These are phyloP conservation scores for Hippocampus zosterae DNA, from an alignment of 2,113 vertebrate species.

Conservation along the genomic window DNA sequence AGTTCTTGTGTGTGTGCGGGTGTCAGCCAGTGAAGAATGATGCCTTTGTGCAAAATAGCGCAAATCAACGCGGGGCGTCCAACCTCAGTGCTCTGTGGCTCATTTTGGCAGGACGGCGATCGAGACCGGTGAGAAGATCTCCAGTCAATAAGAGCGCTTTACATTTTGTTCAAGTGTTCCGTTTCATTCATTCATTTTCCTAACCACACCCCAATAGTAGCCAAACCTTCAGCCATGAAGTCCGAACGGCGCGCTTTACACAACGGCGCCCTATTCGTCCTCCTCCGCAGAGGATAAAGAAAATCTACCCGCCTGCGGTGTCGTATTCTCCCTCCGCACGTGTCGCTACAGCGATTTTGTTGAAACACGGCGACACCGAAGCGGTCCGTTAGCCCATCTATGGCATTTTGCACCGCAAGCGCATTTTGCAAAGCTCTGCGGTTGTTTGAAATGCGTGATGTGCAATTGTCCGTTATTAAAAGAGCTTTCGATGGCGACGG, in stretches of 20 bases:
- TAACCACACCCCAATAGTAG: neutral
- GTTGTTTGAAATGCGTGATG: too few species aligned
- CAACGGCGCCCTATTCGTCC: neutral
- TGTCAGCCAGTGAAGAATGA: constrained; percentile 57
- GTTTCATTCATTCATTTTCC: neutral
- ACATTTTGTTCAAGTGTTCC: neutral
- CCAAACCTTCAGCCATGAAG: constrained; percentile 4
- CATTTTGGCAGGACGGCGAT: constrained; percentile 6
- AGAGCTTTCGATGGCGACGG: too few species aligned
- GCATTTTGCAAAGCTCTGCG: too few species aligned
- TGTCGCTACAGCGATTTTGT: too few species aligned
- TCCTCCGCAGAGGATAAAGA: too few species aligned
- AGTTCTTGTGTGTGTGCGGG: constrained; percentile 29
- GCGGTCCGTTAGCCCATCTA: too few species aligned
- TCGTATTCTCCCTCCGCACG: too few species aligned
- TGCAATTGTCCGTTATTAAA: too few species aligned
- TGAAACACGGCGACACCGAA: too few species aligned
- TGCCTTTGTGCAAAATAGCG: constrained; percentile 52
- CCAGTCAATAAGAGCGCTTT: constrained; percentile 9
- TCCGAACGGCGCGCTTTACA: neutral
- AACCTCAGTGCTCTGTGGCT: constrained; percentile 35
- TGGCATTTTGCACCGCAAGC: too few species aligned
- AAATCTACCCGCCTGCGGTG: too few species aligned
- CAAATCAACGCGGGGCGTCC: constrained; percentile 58
- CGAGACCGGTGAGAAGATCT: constrained; percentile 26